Conservation (phyloP, 1,140 invertebrate species). For the Platorchestia sp. region DNA sequence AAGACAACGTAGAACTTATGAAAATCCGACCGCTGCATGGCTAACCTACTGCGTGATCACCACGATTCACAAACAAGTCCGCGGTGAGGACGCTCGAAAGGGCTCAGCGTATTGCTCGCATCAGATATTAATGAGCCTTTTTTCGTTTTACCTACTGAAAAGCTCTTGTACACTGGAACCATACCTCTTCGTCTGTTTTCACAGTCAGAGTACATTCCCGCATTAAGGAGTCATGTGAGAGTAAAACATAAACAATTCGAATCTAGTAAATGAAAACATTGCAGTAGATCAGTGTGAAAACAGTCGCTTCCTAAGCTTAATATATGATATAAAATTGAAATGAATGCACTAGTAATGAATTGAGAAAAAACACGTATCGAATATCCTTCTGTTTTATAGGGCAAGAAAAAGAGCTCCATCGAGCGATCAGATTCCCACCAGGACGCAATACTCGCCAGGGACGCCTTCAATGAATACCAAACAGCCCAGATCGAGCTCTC, state of each 20-base stretch:
- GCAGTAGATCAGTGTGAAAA: neutral
- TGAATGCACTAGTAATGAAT: neutral
- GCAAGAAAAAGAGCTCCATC: neutral
- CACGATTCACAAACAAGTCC: too few species aligned
- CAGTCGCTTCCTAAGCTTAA: neutral
- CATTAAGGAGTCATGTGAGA: neutral
- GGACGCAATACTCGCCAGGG: neutral
- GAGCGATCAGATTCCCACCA: neutral
- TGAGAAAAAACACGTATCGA: neutral
- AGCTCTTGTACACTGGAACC: too few species aligned
- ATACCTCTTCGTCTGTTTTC: too few species aligned
- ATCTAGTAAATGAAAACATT: neutral
- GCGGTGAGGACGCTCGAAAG: too few species aligned
- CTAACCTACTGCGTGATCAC: too few species aligned
- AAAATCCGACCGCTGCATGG: too few species aligned
- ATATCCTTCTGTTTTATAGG: neutral
- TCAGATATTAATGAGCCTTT: too few species aligned
- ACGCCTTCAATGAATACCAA: neutral
- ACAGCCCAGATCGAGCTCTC: neutral
- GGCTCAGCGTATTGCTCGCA: too few species aligned
- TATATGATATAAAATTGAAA: neutral
- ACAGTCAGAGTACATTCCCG: too few species aligned
- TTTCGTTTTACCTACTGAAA: too few species aligned
- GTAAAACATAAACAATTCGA: neutral
- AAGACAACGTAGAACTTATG: too few species aligned